Percentiles rank a stretch among this genome's conserved stretches.
Conservation (phyloP, 23 tunicate genomes). For the Ciona savignyi region DNA sequence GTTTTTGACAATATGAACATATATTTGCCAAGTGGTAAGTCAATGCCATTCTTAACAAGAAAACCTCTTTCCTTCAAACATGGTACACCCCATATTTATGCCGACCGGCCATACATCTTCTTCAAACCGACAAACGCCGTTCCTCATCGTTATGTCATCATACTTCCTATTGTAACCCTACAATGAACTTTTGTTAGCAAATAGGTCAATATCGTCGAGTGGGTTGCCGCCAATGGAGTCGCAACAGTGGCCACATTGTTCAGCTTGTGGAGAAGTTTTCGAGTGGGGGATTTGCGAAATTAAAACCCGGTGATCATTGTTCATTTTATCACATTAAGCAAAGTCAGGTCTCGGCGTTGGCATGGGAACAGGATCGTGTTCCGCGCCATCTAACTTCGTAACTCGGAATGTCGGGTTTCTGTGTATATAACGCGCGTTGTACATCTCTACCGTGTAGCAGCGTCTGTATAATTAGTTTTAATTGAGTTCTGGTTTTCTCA, state of each 20-base stretch:
- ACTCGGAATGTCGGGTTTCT: neutral
- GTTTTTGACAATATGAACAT: too few relatives aligned
- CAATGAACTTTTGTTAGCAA: conserved; percentile 1
- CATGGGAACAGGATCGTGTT: neutral
- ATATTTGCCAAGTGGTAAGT: neutral
- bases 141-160: neutral
- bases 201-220: neutral
- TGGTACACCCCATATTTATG: neutral
- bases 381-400: neutral
- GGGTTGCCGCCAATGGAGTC: neutral
- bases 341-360: neutral
- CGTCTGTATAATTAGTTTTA: neutral
- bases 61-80: neutral
- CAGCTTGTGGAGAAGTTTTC: neutral
- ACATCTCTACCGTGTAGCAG: neutral
- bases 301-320: neutral
- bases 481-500: neutral
- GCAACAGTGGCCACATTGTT: neutral
- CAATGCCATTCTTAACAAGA: neutral
- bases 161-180: neutral
- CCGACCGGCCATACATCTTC: neutral
- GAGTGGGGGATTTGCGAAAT: too few relatives aligned
- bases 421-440: neutral
- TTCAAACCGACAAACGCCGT: neutral
- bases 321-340: neutral